phyloP scores from a whole-genome alignment of 2,797 vertebrate genomes.

The Acrocephalus scirpaceus region DNA sequence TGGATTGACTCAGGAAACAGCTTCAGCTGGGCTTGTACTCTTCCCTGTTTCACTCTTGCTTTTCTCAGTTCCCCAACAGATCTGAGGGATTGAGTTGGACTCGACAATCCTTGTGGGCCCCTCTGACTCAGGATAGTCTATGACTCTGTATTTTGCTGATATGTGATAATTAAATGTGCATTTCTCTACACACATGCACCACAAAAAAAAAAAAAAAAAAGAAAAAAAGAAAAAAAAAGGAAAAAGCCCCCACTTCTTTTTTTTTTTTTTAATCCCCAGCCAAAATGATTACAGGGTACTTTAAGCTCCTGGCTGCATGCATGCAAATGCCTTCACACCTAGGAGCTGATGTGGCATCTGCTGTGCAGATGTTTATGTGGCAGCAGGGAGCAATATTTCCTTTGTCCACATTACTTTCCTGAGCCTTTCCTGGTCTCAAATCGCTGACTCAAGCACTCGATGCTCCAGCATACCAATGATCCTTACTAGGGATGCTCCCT shows the following conservation, averaged over 20 bases:
- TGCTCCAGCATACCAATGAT: neutral
- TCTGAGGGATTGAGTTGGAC: neutral
- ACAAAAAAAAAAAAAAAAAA: no score
- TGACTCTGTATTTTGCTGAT: neutral
- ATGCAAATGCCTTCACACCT: neutral
- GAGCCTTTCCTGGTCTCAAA: neutral
- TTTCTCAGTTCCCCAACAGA: neutral
- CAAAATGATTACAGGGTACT: neutral
- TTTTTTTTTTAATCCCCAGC: neutral
- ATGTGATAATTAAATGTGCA: neutral
- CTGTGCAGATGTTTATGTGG: constrained; percentile 44
- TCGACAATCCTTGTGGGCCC: neutral
- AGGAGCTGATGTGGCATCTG: constrained; percentile 7
- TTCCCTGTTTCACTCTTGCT: neutral
- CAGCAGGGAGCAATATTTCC: neutral
- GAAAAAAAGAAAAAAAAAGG: no score
- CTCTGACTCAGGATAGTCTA: neutral
- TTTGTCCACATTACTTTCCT: neutral
- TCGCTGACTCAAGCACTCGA: neutral
- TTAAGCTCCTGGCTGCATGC: neutral
- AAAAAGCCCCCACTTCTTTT: neutral
- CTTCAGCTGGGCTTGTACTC: neutral
- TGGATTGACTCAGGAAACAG: neutral
- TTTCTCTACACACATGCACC: neutral
- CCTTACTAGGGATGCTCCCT: neutral